These are phyloP conservation scores for Cancer borealis DNA, from an alignment of 2,888 invertebrate species.

Conservation along the genomic window DNA sequence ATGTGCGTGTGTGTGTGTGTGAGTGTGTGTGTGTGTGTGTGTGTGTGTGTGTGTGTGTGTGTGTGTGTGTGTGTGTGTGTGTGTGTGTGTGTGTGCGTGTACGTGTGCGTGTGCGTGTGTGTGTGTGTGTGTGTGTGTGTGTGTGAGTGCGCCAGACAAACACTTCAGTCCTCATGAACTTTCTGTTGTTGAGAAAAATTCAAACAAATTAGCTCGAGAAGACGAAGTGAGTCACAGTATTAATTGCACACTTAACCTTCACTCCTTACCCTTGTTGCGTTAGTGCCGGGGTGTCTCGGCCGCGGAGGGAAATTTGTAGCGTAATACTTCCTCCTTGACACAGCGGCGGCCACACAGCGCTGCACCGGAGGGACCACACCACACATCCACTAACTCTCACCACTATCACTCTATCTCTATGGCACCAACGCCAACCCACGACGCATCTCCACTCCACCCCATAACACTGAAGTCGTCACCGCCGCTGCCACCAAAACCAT, in stretches of 20 bases:
- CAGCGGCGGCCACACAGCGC: conserved; percentile 9
- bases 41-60: background rate
- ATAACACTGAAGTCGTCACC: background rate
- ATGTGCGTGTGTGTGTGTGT: background rate
- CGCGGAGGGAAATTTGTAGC: background rate
- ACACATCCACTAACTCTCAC: background rate
- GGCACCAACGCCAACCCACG: conserved; percentile 6
- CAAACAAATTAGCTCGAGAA: background rate
- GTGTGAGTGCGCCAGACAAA: background rate
- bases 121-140: background rate
- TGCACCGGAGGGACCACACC: background rate
- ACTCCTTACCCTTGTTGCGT: background rate
- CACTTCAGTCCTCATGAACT: background rate
- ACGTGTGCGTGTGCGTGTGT: background rate
- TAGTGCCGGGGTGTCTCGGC: background rate
- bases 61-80: background rate
- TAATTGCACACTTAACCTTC: background rate
- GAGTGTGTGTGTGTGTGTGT: background rate
- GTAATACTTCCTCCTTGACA: background rate
- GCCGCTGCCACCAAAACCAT: background rate
- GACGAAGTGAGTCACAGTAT: conserved; percentile 4
- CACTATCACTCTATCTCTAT: conserved; percentile 16
- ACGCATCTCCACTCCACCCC: background rate
- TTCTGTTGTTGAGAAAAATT: background rate
- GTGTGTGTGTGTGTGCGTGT: background rate